These are phyloP conservation scores for Diaperis boleti DNA, from an alignment of 2,888 invertebrate species.

Conservation along the genomic window DNA sequence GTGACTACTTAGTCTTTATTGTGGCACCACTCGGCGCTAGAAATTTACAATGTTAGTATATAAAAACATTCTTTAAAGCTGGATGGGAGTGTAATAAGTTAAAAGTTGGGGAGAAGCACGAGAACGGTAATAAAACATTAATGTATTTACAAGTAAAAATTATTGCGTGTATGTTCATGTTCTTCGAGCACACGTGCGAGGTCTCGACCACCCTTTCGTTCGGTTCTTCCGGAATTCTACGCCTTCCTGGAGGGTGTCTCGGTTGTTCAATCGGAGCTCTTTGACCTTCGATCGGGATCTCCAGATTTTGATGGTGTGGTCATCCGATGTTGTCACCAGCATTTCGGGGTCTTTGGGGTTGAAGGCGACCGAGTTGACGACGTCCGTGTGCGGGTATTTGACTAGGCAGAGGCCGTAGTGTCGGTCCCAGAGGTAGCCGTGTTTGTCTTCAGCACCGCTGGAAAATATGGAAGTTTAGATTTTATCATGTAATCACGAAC, in stretches of 20 bases:
- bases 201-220: conserved; percentile 13
- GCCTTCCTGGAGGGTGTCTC: conserved; percentile 62
- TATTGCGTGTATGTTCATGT: conserved; percentile 12
- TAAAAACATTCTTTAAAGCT: conserved; percentile 27
- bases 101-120: conserved; percentile 5
- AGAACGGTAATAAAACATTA: conserved; percentile 11
- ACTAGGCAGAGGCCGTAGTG: conserved; percentile 84
- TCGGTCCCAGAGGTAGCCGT: conserved; percentile 87
- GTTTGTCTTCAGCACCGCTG: conserved; percentile 87
- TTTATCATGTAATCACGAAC: too few species aligned
- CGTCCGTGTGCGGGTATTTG: conserved; percentile 81
- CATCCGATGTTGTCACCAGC: conserved; percentile 87
- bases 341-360: conserved; percentile 85
- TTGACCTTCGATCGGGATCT: conserved; percentile 68
- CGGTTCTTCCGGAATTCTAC: conserved; percentile 62
- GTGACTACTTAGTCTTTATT: conserved; percentile 6
- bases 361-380: conserved; percentile 88
- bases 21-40: not conserved
- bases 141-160: conserved; percentile 10
- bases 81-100: conserved; percentile 32
- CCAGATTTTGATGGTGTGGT: conserved; percentile 79
- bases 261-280: conserved; percentile 62
- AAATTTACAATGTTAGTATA: conserved; percentile 4
- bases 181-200: not conserved
- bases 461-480: conserved; percentile 45